Evolutionary conservation across 2,797 vertebrate genomes (phyloP).

Genomic region (Synanceia verrucosa): DNA sequence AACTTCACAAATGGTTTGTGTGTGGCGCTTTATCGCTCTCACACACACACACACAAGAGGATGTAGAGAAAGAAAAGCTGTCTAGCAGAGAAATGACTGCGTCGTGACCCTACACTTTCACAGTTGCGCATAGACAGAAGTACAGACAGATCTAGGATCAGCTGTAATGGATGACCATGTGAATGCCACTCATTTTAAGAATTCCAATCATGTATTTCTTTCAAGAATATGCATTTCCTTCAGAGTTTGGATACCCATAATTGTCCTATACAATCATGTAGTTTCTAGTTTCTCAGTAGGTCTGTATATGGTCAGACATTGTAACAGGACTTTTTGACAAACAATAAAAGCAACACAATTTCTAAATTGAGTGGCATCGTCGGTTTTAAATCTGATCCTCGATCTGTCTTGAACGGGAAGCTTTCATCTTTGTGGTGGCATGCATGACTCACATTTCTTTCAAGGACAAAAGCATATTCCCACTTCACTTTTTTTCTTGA

Average conservation of each 20-base stretch:
- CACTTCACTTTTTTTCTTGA: conserved; percentile 4
- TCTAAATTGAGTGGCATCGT: conserved; percentile 30
- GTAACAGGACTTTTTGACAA: not conserved
- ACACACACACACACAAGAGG: conserved; percentile 12
- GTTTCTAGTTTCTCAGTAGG: not conserved
- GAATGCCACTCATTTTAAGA: conserved; percentile 29
- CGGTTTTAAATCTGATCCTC: conserved; percentile 29
- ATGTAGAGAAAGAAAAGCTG: conserved; percentile 16
- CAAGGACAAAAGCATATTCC: conserved; percentile 15
- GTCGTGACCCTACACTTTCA: conserved; percentile 12
- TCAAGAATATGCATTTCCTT: not conserved
- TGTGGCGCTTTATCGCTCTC: conserved; percentile 6
- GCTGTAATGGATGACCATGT: not conserved
- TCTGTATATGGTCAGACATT: not conserved
- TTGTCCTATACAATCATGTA: not conserved
- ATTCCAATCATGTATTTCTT: not conserved
- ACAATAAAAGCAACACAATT: not conserved
- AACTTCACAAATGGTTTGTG: conserved; percentile 8
- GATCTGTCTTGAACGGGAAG: conserved; percentile 14
- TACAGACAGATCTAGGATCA: conserved; percentile 24
- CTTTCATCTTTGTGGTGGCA: conserved; percentile 29
- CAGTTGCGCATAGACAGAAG: not conserved
- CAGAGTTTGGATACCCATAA: too few species aligned
- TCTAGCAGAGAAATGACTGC: conserved; percentile 18
- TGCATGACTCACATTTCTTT: conserved; percentile 45